Evolutionary conservation across 2,113 vertebrate genomes (phyloP).

Genomic region (Xiphophorus maculatus): DNA sequence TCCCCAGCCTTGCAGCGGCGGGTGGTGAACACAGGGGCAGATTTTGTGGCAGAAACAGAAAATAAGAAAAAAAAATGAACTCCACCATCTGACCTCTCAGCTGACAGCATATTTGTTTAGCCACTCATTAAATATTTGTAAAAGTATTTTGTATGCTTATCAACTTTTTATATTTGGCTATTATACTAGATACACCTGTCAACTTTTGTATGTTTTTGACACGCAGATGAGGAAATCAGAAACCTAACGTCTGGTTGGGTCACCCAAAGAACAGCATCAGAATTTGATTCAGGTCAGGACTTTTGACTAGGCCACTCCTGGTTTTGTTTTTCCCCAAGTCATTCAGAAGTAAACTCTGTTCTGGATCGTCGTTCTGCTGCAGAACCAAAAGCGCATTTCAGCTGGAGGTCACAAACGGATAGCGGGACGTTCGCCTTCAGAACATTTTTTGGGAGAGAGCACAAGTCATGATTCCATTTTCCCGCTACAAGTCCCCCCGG

Average conservation of each 20-base stretch:
- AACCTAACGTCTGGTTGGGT: background rate
- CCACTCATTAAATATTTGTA: slow-evolving; percentile 13
- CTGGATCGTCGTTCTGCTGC: background rate
- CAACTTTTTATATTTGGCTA: background rate
- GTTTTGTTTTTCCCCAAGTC: background rate
- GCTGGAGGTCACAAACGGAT: background rate
- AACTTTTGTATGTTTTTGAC: background rate
- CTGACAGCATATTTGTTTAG: slow-evolving; percentile 1
- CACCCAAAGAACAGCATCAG: background rate
- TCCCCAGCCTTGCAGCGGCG: slow-evolving; percentile 27
- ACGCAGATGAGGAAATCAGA: background rate
- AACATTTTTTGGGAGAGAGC: no score
- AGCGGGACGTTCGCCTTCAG: background rate
- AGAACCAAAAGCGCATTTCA: background rate
- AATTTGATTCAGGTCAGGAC: no score
- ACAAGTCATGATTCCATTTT: no score
- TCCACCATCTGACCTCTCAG: slow-evolving; percentile 15
- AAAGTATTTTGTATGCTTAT: background rate
- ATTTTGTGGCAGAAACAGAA: slow-evolving; percentile 57
- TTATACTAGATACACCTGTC: background rate
- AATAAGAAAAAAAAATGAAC: slow-evolving; percentile 50
- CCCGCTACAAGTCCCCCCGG: no score
- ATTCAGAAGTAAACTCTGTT: no score
- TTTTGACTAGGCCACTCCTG: no score
- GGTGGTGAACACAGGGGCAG: slow-evolving; percentile 48